Conservation (phyloP, 2,113 vertebrate genomes). For the Columba livia region DNA sequence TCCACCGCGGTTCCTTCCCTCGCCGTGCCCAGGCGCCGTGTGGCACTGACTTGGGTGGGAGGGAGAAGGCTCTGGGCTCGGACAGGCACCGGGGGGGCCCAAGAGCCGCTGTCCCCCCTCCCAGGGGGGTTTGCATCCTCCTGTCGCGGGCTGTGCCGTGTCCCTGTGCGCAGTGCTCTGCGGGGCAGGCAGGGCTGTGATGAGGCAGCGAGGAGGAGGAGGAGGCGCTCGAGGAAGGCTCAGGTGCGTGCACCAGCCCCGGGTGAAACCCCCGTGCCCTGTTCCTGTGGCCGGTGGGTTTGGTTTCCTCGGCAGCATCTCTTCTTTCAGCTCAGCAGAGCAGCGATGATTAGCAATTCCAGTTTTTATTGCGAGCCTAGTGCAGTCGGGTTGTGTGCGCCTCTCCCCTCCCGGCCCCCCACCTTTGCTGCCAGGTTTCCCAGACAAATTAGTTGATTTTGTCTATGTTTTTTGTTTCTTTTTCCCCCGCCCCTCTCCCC, state of each 20-base stretch:
- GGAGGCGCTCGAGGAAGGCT: not conserved
- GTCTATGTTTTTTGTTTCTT: not conserved
- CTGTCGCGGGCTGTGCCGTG: fast-evolving
- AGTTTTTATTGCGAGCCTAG: not conserved
- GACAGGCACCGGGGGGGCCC: not conserved
- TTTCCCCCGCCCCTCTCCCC: not conserved
- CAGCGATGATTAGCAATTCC: slow-evolving; percentile 21
- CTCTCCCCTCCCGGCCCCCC: not conserved
- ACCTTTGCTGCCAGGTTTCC: not conserved
- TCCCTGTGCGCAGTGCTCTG: not conserved
- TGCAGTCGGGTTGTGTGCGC: not conserved
- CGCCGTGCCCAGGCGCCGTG: fast-evolving
- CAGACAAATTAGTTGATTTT: not conserved
- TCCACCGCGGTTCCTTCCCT: not conserved
- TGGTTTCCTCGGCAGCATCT: not conserved
- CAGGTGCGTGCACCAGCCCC: not conserved
- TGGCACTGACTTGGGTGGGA: not conserved
- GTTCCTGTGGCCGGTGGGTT: not conserved
- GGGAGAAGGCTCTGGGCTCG: not conserved
- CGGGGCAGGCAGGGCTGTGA: not conserved
- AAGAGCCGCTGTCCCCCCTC: not conserved
- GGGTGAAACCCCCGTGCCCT: not conserved
- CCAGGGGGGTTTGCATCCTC: not conserved
- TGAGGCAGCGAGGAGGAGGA: not conserved
- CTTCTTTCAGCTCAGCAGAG: slow-evolving; percentile 21